A percentile compares a stretch with the other conserved stretches of the same genome.
Conservation (phyloP, 2,888 invertebrate species). For the Drosophila histrio region DNA sequence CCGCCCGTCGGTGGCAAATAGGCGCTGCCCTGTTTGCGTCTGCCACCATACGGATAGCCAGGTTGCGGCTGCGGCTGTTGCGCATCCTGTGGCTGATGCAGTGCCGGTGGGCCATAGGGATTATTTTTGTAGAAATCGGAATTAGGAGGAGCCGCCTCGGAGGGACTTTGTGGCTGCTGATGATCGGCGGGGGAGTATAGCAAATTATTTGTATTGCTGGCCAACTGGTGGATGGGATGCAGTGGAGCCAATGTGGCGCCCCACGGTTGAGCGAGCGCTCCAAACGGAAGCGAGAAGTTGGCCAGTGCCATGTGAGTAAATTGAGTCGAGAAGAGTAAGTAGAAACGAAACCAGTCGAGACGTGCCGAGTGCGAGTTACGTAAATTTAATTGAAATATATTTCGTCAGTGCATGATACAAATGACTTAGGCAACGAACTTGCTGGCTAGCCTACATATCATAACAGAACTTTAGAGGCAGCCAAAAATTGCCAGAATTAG, state of each 20-base stretch:
- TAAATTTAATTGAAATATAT: constrained; percentile 36
- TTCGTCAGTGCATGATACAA: constrained; percentile 58
- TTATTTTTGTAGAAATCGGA: constrained; percentile 83
- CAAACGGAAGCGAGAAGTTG: constrained; percentile 84
- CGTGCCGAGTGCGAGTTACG: constrained; percentile 29
- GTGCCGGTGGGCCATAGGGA: constrained; percentile 83
- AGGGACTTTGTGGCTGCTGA: constrained; percentile 58
- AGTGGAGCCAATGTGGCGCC: constrained; percentile 82
- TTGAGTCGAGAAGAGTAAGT: not conserved
- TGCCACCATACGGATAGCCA: constrained; percentile 67
- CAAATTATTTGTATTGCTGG: constrained; percentile 83
- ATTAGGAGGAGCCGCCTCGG: constrained; percentile 24
- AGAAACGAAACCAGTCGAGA: not conserved
- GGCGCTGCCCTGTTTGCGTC: constrained; percentile 79
- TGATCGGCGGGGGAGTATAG: constrained; percentile 84
- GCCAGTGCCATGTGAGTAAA: constrained; percentile 80
- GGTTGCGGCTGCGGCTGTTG: constrained; percentile 35
- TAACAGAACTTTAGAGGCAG: not conserved
- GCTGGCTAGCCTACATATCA: constrained; percentile 53
- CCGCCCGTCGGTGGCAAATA: constrained; percentile 83
- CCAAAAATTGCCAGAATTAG: not conserved
- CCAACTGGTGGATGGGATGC: constrained; percentile 83
- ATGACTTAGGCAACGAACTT: constrained; percentile 54
- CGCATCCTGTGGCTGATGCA: constrained; percentile 63
- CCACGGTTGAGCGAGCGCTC: constrained; percentile 81